phyloP scores from a whole-genome alignment of 2,797 vertebrate species.

The Harpagifer antarcticus region DNA sequence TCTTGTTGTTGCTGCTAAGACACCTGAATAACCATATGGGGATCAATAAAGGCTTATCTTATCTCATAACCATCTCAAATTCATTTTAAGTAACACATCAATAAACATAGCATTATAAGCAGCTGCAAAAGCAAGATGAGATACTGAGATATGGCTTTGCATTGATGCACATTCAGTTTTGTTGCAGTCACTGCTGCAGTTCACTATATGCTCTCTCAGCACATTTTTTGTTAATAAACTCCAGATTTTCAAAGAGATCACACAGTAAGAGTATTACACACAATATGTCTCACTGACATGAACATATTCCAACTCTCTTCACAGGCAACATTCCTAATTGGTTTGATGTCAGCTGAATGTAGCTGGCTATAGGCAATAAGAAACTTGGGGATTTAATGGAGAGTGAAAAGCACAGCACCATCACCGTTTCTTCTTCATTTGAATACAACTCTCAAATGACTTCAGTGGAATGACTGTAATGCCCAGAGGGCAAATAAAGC shows the following conservation, averaged over 20 bases:
- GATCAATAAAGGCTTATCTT: too few species aligned
- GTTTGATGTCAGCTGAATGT: slow-evolving; percentile 41
- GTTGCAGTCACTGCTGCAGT: background rate
- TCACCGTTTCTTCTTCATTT: slow-evolving; percentile 21
- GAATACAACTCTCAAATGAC: slow-evolving; percentile 16
- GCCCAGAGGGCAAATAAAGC: slow-evolving; percentile 8
- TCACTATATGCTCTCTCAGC: background rate
- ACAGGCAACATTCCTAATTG: slow-evolving; percentile 41
- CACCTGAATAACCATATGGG: too few species aligned
- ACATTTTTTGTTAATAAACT: slow-evolving; percentile 12
- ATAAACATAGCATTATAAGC: background rate
- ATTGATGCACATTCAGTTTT: slow-evolving; percentile 6
- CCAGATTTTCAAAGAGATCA: background rate
- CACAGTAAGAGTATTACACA: background rate
- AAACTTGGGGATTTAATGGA: slow-evolving; percentile 32
- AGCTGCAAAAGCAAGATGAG: background rate
- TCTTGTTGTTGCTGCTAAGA: too few species aligned
- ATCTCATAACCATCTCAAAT: background rate
- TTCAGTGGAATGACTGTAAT: slow-evolving; percentile 2
- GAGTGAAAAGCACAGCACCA: slow-evolving; percentile 9
- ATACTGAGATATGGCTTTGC: background rate
- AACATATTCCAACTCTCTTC: slow-evolving; percentile 9
- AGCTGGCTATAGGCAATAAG: slow-evolving; percentile 39
- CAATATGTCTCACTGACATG: slow-evolving; percentile 1
- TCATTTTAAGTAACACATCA: background rate